Evolutionary conservation across 2,113 vertebrate species (phyloP).

Genomic region (Perca schrenkii): DNA sequence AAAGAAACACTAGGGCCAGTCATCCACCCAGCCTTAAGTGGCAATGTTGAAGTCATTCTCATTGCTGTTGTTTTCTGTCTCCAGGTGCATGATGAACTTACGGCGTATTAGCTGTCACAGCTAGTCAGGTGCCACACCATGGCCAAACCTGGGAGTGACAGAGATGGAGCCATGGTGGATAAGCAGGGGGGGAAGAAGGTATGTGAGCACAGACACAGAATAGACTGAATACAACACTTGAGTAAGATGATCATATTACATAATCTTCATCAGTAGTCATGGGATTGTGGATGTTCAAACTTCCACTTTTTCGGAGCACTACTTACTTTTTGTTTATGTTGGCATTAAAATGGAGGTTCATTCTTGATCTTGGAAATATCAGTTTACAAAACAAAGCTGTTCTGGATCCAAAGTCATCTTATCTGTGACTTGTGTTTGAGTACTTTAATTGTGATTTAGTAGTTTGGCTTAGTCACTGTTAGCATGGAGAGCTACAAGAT

Average conservation of each 20-base stretch:
- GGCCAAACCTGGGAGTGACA: conserved; percentile 98
- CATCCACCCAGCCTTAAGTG: not conserved
- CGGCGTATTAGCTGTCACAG: conserved; percentile 86
- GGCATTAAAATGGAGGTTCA: not conserved
- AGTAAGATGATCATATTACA: not conserved
- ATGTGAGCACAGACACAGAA: conserved; percentile 1
- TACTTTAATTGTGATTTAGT: not conserved
- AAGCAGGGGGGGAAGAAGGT: conserved; percentile 97
- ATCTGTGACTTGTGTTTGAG: not conserved
- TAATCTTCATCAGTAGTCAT: no score
- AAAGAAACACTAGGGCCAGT: conserved; percentile 1
- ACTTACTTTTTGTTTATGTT: not conserved
- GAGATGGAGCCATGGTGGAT: conserved; percentile 98
- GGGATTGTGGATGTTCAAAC: no score
- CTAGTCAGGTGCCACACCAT: conserved; percentile 95
- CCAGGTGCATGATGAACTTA: conserved; percentile 93
- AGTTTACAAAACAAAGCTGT: not conserved
- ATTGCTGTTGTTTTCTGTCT: conserved; percentile 45
- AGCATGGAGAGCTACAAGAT: not conserved
- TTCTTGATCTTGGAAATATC: not conserved
- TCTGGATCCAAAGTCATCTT: not conserved
- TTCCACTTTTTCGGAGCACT: no score
- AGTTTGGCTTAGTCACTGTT: not conserved
- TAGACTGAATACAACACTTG: not conserved
- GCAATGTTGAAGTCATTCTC: conserved; percentile 13